A percentile compares a stretch with the other conserved stretches of the same genome.
phyloP scores from a whole-genome alignment of 2,888 invertebrate species.

The Operophtera brumata region DNA sequence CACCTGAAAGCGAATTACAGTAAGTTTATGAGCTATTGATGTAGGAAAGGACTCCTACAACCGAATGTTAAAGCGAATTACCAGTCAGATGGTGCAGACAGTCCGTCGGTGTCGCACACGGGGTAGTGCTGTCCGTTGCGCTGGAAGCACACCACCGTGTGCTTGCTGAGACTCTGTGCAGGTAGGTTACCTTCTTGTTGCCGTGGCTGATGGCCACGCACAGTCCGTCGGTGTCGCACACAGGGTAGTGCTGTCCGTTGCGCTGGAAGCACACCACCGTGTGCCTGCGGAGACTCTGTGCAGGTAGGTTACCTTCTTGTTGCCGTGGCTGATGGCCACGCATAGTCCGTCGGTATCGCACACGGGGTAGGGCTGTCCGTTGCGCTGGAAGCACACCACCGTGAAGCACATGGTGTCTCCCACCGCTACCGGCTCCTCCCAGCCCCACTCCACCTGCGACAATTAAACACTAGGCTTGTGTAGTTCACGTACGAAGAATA shows the following conservation, averaged over 20 bases:
- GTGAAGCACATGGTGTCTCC: constrained; percentile 96
- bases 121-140: constrained; percentile 97
- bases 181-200: constrained; percentile 83
- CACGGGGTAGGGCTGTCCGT: constrained; percentile 96
- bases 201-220: constrained; percentile 93
- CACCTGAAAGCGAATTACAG: too few species aligned
- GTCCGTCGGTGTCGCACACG: constrained; percentile 95
- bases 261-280: constrained; percentile 87
- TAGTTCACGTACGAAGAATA: too few species aligned
- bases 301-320: constrained; percentile 82
- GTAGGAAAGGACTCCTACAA: too few species aligned
- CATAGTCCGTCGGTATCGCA: constrained; percentile 95
- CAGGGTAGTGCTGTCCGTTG: constrained; percentile 96
- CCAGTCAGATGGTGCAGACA: too few species aligned
- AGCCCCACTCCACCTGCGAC: constrained; percentile 88
- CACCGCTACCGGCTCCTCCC: constrained; percentile 93
- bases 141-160: constrained; percentile 95
- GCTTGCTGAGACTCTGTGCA: too few species aligned
- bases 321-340: constrained; percentile 92
- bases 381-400: constrained; percentile 94
- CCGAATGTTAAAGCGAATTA: too few species aligned
- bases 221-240: constrained; percentile 95
- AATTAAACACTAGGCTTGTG: too few species aligned
- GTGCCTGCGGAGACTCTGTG: not conserved
- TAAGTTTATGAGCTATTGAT: too few species aligned